These are phyloP conservation scores for Sympetrum striolatum DNA, from an alignment of 2,888 invertebrate genomes.

Conservation along the genomic window DNA sequence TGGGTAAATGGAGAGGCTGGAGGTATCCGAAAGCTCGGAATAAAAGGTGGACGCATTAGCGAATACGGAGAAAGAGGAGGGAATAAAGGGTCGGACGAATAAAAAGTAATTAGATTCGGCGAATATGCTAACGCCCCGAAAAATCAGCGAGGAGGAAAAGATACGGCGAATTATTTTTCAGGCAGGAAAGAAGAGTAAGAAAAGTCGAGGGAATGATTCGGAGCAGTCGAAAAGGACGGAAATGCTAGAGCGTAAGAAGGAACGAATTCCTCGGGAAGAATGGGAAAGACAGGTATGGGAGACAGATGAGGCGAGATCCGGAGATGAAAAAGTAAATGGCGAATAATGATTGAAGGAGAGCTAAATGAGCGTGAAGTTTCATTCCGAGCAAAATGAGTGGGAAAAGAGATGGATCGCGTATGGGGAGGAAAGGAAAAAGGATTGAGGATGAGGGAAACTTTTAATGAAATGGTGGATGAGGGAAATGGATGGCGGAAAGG, in stretches of 20 bases:
- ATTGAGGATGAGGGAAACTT: not conserved
- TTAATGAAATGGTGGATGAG: not conserved
- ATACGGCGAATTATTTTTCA: no score
- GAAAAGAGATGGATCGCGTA: not conserved
- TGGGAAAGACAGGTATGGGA: not conserved
- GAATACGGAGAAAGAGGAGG: not conserved
- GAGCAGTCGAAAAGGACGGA: no score
- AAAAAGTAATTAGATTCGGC: no score
- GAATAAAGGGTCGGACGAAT: not conserved
- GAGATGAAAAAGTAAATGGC: not conserved
- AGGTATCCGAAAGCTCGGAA: no score
- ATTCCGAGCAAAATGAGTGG: not conserved
- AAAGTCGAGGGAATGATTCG: no score
- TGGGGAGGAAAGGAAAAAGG: not conserved
- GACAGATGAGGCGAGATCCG: not conserved
- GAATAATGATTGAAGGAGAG: not conserved
- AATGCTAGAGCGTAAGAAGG: not conserved
- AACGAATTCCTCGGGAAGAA: not conserved
- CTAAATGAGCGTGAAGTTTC: not conserved
- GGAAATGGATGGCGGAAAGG: not conserved
- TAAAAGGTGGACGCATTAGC: not conserved
- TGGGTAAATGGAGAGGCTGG: no score
- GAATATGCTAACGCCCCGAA: no score
- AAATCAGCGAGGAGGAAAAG: no score
- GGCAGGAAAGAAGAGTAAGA: no score